Evolutionary conservation across 1,140 invertebrate species (phyloP).

Genomic region (Neodiprion pinetum): DNA sequence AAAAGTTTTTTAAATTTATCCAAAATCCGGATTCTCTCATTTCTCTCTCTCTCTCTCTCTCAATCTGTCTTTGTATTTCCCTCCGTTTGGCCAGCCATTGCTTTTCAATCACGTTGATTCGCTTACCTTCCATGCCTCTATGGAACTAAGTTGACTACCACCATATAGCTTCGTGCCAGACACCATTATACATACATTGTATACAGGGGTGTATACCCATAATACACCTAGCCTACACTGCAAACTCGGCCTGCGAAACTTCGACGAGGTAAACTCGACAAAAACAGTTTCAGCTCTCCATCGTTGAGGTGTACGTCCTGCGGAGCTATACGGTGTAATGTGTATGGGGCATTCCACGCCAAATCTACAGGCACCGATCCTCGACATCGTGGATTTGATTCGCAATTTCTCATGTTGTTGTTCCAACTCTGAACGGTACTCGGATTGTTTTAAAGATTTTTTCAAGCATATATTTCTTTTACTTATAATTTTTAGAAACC

Average conservation of each 20-base stretch:
- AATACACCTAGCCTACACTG: neutral
- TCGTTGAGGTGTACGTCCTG: conserved; percentile 16
- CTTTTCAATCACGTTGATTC: no score
- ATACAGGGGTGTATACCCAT: neutral
- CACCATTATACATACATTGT: neutral
- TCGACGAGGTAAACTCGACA: conserved; percentile 24
- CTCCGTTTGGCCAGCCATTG: no score
- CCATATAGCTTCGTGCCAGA: no score
- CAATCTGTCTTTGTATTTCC: no score
- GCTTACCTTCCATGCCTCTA: no score
- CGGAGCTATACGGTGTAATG: neutral
- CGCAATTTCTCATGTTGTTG: no score
- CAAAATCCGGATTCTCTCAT: no score
- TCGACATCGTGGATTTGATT: no score
- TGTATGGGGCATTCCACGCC: neutral
- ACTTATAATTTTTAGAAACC: conserved; percentile 22
- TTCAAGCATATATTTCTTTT: neutral
- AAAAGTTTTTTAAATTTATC: no score
- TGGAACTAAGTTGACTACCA: no score
- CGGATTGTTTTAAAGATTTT: neutral
- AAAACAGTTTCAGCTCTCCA: conserved; percentile 32
- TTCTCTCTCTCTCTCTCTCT: no score
- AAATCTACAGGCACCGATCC: neutral
- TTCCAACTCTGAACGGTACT: no score
- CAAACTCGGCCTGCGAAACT: conserved; percentile 20